phyloP scores from a whole-genome alignment of 2,888 invertebrate species.

The Odontomyia ornata region DNA sequence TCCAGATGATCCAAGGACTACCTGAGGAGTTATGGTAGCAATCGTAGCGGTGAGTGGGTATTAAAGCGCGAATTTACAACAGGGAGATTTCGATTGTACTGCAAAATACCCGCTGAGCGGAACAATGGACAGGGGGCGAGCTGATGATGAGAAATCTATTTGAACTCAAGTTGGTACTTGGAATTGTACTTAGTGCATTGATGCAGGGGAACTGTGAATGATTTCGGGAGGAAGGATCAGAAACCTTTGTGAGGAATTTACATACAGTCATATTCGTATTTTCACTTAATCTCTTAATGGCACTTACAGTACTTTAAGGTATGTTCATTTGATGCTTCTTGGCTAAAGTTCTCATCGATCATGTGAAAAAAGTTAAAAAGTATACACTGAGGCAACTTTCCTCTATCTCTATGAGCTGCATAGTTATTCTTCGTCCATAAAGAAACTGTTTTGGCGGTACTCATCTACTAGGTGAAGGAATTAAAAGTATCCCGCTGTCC shows the following conservation, averaged over 20 bases:
- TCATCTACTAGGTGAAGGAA: slow-evolving; percentile 20
- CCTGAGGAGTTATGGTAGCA: slow-evolving; percentile 44
- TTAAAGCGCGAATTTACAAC: slow-evolving; percentile 43
- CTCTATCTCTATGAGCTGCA: neutral
- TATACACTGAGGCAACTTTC: too few species aligned
- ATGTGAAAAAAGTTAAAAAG: too few species aligned
- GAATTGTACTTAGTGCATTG: slow-evolving; percentile 14
- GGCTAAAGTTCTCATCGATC: too few species aligned
- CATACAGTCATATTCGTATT: too few species aligned
- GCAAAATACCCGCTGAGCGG: slow-evolving; percentile 35
- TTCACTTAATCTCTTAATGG: neutral
- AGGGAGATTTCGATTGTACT: slow-evolving; percentile 33
- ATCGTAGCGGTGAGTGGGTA: slow-evolving; percentile 28
- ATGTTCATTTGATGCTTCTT: neutral
- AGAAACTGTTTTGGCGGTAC: slow-evolving; percentile 29
- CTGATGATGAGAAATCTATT: slow-evolving; percentile 28
- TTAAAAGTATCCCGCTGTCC: slow-evolving; percentile 35
- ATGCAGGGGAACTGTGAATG: slow-evolving; percentile 13
- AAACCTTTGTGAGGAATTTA: too few species aligned
- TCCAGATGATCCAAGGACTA: slow-evolving; percentile 40
- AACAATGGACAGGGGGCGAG: slow-evolving; percentile 39
- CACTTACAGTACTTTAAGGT: neutral
- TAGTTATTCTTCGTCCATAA: neutral
- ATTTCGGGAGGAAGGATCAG: neutral
- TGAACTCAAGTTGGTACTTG: slow-evolving; percentile 17